These are phyloP conservation scores for Glossosoma conforme DNA, from an alignment of 1,140 invertebrate genomes.

Conservation along the genomic window DNA sequence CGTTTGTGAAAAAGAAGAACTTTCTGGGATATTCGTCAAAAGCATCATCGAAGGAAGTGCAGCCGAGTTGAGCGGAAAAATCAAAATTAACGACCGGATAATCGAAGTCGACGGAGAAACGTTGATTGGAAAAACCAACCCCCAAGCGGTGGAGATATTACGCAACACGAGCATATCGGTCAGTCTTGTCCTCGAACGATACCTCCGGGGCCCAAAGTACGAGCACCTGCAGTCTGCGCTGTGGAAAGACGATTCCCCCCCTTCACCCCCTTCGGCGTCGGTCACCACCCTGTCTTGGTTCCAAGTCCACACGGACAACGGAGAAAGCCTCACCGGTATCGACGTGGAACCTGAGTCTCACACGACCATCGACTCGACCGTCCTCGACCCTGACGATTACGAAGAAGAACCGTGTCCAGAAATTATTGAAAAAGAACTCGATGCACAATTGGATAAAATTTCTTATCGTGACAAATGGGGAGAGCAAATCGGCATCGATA, in stretches of 20 bases:
- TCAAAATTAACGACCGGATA: constrained; percentile 90
- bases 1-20: constrained; percentile 74
- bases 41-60: constrained; percentile 89
- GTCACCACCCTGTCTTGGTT: constrained; percentile 69
- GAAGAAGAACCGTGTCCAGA: constrained; percentile 51
- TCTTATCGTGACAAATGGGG: constrained; percentile 61
- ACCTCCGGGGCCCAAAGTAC: constrained; percentile 81
- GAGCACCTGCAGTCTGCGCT: constrained; percentile 84
- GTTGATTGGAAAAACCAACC: constrained; percentile 80
- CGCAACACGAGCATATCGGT: constrained; percentile 79
- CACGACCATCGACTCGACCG: constrained; percentile 58
- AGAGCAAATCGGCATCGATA: constrained; percentile 62
- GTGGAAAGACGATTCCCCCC: constrained; percentile 61
- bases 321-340: constrained; percentile 53
- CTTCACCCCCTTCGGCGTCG: constrained; percentile 63
- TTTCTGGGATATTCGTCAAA: constrained; percentile 94
- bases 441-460: constrained; percentile 51
- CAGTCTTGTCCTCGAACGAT: constrained; percentile 75
- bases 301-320: constrained; percentile 57
- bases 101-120: constrained; percentile 79
- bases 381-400: constrained; percentile 47
- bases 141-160: constrained; percentile 82
- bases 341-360: constrained; percentile 62
- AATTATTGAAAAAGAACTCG: constrained; percentile 51
- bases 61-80: constrained; percentile 80